Evolutionary conservation across 2,888 invertebrate species (phyloP).

Genomic region (Drosophila fulvimacula): DNA sequence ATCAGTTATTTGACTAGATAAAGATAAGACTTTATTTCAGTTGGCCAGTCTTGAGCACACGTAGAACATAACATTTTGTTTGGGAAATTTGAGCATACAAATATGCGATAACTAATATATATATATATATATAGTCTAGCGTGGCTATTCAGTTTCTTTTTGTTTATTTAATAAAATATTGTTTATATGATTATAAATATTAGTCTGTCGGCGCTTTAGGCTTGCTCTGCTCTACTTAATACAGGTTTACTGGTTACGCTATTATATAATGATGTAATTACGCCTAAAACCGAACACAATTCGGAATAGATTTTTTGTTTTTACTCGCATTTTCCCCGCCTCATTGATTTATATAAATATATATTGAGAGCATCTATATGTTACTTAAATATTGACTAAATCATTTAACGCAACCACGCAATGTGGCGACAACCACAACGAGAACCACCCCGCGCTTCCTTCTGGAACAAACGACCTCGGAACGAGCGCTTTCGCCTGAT

Average conservation of each 20-base stretch:
- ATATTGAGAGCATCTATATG: conserved; percentile 51
- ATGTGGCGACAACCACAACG: conserved; percentile 49
- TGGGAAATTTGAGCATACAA: background rate
- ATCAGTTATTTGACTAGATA: conserved; percentile 8
- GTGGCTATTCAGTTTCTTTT: too few species aligned
- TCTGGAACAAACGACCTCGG: conserved; percentile 25
- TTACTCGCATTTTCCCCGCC: conserved; percentile 14
- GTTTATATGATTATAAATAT: too few species aligned
- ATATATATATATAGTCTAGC: too few species aligned
- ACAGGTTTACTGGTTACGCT: conserved; percentile 1
- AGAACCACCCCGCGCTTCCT: background rate
- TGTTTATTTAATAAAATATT: too few species aligned
- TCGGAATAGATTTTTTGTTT: conserved; percentile 16
- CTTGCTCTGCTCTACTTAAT: too few species aligned
- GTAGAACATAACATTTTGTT: background rate
- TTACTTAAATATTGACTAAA: conserved; percentile 76
- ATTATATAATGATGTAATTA: conserved; percentile 32
- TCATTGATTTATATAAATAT: conserved; percentile 5
- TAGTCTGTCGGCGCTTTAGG: too few species aligned
- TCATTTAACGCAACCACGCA: conserved; percentile 78
- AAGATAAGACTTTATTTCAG: conserved; percentile 6
- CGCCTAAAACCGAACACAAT: conserved; percentile 12
- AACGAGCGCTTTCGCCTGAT: conserved; percentile 12
- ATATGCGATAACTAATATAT: background rate
- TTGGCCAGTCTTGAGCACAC: background rate